These are phyloP conservation scores for Bhutanitis thaidina DNA, from an alignment of 2,888 invertebrate species.

Conservation along the genomic window DNA sequence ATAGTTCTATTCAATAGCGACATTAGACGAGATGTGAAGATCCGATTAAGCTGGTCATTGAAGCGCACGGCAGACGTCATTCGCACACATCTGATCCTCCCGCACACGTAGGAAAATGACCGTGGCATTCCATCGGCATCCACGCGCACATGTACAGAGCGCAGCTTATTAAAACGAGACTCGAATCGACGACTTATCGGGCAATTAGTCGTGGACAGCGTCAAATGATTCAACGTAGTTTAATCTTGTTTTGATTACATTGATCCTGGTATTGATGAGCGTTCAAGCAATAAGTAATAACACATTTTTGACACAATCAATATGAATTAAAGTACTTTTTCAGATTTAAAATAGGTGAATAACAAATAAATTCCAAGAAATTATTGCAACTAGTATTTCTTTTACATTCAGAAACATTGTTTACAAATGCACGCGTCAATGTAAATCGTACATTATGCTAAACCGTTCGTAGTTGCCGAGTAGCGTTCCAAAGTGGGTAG, in stretches of 20 bases:
- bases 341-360: not conserved
- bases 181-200: slow-evolving; percentile 80
- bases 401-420: not conserved
- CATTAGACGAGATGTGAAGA: slow-evolving; percentile 42
- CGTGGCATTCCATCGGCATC: slow-evolving; percentile 76
- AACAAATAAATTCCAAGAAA: not conserved
- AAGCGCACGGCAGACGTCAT: slow-evolving; percentile 75
- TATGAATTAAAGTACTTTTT: not conserved
- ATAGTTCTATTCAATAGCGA: slow-evolving; percentile 26
- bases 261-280: slow-evolving; percentile 35
- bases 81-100: slow-evolving; percentile 50
- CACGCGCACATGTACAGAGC: slow-evolving; percentile 58
- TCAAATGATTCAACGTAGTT: slow-evolving; percentile 54
- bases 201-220: slow-evolving; percentile 75
- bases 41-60: slow-evolving; percentile 42
- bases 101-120: slow-evolving; percentile 56
- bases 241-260: slow-evolving; percentile 56
- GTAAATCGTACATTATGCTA: slow-evolving; percentile 37
- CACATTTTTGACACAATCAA: too few species aligned
- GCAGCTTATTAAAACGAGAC: slow-evolving; percentile 80
- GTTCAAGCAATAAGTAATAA: too few species aligned
- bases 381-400: not conserved
- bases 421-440: slow-evolving; percentile 43
- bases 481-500: slow-evolving; percentile 24
- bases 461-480: slow-evolving; percentile 25